Evolutionary conservation across 2,797 vertebrate genomes (phyloP).

Genomic region (Dicrostonyx torquatus): DNA sequence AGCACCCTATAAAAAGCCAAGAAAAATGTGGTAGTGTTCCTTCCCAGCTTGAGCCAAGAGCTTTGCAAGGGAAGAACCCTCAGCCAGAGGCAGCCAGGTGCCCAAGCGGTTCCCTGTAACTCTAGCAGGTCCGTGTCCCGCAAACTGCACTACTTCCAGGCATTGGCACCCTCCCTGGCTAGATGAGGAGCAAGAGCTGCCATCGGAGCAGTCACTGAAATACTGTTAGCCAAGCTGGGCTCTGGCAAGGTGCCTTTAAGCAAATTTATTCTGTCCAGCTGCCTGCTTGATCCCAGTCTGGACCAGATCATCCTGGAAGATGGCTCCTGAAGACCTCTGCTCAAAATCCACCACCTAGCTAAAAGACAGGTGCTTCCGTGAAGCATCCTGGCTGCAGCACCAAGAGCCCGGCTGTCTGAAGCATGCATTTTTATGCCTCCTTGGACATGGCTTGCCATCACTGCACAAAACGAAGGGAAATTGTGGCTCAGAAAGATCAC

Average conservation of each 20-base stretch:
- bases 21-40: slow-evolving; percentile 81
- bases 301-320: slow-evolving; percentile 34
- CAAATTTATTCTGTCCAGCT: neutral
- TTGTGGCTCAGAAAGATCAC: neutral
- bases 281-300: neutral
- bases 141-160: neutral
- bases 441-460: neutral
- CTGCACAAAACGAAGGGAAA: neutral
- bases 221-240: neutral
- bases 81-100: neutral
- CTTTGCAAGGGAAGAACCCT: slow-evolving; percentile 49
- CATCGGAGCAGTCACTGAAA: neutral
- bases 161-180: neutral
- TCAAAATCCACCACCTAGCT: slow-evolving; percentile 37
- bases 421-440: slow-evolving; percentile 40
- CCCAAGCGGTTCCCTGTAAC: slow-evolving; percentile 13
- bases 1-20: slow-evolving; percentile 85
- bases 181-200: neutral
- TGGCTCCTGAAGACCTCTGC: slow-evolving; percentile 45
- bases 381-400: slow-evolving; percentile 26
- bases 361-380: slow-evolving; percentile 50
- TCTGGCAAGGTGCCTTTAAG: neutral
- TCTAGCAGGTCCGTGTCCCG: neutral
- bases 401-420: slow-evolving; percentile 23
- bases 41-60: slow-evolving; percentile 59